These are phyloP conservation scores for Ranitomeya imitator DNA, from an alignment of 2,113 vertebrate species.

Conservation along the genomic window DNA sequence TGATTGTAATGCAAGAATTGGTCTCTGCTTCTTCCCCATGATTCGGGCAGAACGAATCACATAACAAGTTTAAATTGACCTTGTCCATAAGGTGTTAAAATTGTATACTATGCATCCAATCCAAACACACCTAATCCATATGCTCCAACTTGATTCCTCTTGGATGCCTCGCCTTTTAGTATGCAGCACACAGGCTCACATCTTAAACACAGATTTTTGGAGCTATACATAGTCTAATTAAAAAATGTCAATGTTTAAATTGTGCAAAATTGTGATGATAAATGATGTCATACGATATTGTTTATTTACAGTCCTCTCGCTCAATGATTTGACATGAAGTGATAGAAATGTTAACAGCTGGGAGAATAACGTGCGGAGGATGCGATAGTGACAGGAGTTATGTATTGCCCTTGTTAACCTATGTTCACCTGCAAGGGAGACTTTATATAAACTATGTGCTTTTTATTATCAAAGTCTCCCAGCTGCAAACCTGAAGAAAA, in stretches of 20 bases:
- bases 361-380: not conserved
- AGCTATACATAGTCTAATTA: not conserved
- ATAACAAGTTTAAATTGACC: no score
- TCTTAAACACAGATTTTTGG: not conserved
- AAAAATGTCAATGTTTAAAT: not conserved
- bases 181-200: not conserved
- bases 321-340: not conserved
- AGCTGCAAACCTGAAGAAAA: constrained; percentile 33
- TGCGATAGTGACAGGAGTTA: constrained; percentile 8
- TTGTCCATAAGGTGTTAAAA: not conserved
- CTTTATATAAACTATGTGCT: constrained; percentile 19
- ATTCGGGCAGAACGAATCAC: no score
- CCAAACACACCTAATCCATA: not conserved
- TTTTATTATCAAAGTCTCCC: constrained; percentile 13
- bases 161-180: not conserved
- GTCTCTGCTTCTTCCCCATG: no score
- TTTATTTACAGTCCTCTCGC: constrained; percentile 6
- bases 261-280: not conserved
- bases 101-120: not conserved
- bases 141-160: not conserved
- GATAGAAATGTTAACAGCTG: constrained; percentile 3
- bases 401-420: constrained; percentile 28
- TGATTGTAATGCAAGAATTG: no score
- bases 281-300: not conserved
- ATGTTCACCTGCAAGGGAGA: constrained; percentile 9